These are phyloP conservation scores for Saguinus imperator DNA, from an alignment of 2,113 vertebrate genomes.

Conservation along the genomic window DNA sequence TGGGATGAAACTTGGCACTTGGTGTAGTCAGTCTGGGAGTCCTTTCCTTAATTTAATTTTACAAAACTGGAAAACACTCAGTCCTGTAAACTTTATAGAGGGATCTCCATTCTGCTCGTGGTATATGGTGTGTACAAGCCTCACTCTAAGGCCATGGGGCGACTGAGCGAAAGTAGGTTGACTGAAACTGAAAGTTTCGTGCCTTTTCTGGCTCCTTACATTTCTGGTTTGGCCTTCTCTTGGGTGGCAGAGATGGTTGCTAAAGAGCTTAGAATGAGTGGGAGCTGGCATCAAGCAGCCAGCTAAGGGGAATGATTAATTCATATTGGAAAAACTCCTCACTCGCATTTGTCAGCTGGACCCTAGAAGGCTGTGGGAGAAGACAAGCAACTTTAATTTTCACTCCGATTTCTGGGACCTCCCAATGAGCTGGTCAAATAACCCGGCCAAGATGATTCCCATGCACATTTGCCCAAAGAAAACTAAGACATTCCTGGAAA, in stretches of 20 bases:
- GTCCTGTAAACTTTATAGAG: constrained; percentile 31
- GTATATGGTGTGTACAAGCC: not conserved
- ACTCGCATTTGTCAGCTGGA: constrained; percentile 61
- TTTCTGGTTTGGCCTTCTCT: not conserved
- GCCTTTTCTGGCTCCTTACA: not conserved
- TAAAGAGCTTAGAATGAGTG: not conserved
- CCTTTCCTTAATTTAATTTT: constrained; percentile 73
- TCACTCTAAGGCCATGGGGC: not conserved
- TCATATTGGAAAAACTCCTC: constrained; percentile 47
- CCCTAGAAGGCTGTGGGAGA: constrained; percentile 69
- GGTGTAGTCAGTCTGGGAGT: constrained; percentile 67
- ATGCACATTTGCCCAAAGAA: constrained; percentile 70
- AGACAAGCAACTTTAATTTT: constrained; percentile 69
- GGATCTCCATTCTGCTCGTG: not conserved
- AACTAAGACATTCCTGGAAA: constrained; percentile 76
- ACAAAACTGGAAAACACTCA: constrained; percentile 50
- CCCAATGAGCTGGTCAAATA: constrained; percentile 75
- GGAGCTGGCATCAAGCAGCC: constrained; percentile 28
- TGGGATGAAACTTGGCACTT: constrained; percentile 76
- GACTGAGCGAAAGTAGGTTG: not conserved
- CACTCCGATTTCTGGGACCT: constrained; percentile 69
- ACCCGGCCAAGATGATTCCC: constrained; percentile 68
- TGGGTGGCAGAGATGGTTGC: not conserved
- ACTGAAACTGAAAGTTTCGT: no score
- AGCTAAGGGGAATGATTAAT: constrained; percentile 59